A percentile compares a stretch with the other conserved stretches of the same genome.
phyloP scores from a whole-genome alignment of 2,797 vertebrate species.

The Mustela erminea region DNA sequence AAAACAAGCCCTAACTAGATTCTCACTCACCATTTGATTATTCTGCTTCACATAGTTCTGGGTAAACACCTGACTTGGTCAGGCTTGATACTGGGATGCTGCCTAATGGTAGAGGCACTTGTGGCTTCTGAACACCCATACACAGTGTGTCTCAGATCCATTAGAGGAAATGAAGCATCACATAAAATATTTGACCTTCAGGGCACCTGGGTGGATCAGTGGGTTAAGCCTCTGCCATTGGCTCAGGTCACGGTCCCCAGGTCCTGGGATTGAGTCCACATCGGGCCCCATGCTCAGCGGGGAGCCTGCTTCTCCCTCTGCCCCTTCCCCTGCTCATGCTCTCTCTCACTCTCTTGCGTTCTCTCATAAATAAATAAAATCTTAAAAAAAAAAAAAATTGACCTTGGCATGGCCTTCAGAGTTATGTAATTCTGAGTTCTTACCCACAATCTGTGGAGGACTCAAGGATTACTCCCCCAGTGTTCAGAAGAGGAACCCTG shows the following conservation, averaged over 20 bases:
- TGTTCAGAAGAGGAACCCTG: constrained; percentile 6
- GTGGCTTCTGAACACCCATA: neutral
- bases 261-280: too few species aligned
- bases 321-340: too few species aligned
- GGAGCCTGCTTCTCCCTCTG: too few species aligned
- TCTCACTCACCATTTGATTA: neutral
- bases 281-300: too few species aligned
- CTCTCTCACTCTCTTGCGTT: too few species aligned
- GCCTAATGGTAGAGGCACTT: accelerated
- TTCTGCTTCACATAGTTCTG: neutral
- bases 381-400: neutral
- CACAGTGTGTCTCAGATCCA: neutral
- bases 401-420: neutral
- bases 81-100: neutral
- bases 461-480: neutral
- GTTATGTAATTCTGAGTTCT: neutral
- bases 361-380: too few species aligned
- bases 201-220: too few species aligned
- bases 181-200: neutral
- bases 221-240: too few species aligned
- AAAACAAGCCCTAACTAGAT: neutral
- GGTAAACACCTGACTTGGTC: neutral
- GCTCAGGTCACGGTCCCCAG: too few species aligned
- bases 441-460: neutral
- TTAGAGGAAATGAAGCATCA: neutral